Evolutionary conservation across 2,113 vertebrate species (phyloP).

Genomic region (Caloenas nicobarica): DNA sequence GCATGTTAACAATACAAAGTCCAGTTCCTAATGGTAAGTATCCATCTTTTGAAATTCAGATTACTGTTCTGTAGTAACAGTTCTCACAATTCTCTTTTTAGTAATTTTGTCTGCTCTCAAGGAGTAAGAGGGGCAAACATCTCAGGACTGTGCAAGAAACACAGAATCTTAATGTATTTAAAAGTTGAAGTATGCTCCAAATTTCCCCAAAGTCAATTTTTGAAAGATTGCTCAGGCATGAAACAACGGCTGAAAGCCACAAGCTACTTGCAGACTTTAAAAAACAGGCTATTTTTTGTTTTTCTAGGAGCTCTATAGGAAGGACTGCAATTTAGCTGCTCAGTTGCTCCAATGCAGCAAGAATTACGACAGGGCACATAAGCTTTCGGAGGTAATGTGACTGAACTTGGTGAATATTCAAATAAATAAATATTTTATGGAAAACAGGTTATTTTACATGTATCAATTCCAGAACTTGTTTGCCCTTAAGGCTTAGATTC

Average conservation of each 20-base stretch:
- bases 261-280: background rate
- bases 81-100: background rate
- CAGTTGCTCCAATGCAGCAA: conserved; percentile 96
- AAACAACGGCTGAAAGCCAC: background rate
- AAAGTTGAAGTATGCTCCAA: background rate
- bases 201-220: background rate
- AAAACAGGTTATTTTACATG: background rate
- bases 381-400: conserved; percentile 90
- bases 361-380: conserved; percentile 88
- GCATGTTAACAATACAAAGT: background rate
- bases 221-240: background rate
- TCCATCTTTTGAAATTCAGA: background rate
- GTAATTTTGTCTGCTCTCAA: background rate
- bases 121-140: background rate
- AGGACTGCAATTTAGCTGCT: conserved; percentile 96
- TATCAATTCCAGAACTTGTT: background rate
- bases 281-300: conserved; percentile 32
- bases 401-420: background rate
- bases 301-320: conserved; percentile 91
- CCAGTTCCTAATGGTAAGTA: conserved; percentile 2
- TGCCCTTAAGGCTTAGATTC: background rate
- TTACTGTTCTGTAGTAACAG: background rate
- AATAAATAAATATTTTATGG: background rate
- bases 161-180: background rate
- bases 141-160: background rate